phyloP scores from a whole-genome alignment of 2,113 vertebrate genomes.

The Dendropsophus ebraccatus region DNA sequence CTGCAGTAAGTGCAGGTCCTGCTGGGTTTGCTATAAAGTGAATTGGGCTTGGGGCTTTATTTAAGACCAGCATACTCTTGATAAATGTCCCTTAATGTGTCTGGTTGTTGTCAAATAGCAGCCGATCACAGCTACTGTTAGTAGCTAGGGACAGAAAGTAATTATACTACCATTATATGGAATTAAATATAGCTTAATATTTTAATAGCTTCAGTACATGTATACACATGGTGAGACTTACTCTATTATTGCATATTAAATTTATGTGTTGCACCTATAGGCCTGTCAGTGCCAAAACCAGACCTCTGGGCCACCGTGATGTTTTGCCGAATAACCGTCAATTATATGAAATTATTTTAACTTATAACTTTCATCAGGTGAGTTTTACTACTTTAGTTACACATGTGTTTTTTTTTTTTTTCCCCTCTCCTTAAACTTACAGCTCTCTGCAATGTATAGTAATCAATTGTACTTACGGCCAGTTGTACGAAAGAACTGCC shows the following conservation, averaged over 20 bases:
- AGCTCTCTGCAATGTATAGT: background rate
- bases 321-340: constrained; percentile 94
- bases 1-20: too few species aligned
- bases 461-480: too few species aligned
- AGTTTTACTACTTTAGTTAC: constrained; percentile 28
- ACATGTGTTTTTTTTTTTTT: background rate
- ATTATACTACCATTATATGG: too few species aligned
- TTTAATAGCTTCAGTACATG: background rate
- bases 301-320: constrained; percentile 89
- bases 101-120: too few species aligned
- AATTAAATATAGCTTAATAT: background rate
- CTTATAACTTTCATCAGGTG: constrained; percentile 95
- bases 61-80: too few species aligned
- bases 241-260: background rate
- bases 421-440: background rate
- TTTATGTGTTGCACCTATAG: constrained; percentile 68
- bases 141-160: too few species aligned
- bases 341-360: constrained; percentile 92
- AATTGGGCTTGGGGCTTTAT: too few species aligned
- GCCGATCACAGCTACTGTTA: too few species aligned
- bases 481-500: too few species aligned
- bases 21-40: too few species aligned
- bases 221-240: background rate
- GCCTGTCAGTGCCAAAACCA: constrained; percentile 90
- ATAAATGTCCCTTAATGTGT: too few species aligned